Percentiles rank a stretch among this genome's conserved stretches.
phyloP scores from a whole-genome alignment of 2,113 vertebrate species.

The Riparia riparia region DNA sequence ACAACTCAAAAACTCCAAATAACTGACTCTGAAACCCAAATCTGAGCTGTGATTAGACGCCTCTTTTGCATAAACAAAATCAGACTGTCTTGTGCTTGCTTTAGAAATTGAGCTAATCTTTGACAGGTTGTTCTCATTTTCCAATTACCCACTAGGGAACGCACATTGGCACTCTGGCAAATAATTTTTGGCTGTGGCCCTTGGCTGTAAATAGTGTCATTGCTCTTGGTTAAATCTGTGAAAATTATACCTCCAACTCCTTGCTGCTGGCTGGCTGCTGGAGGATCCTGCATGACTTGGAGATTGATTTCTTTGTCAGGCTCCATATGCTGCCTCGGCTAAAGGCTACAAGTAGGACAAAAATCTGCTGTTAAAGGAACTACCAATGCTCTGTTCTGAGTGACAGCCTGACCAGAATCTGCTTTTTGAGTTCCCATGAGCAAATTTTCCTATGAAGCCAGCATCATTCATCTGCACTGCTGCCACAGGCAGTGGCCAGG shows the following conservation, averaged over 20 bases:
- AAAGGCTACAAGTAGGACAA: not conserved
- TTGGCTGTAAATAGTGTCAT: conserved; percentile 47
- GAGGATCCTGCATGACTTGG: conserved; percentile 20
- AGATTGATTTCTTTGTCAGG: conserved; percentile 22
- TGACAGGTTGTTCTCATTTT: conserved; percentile 70
- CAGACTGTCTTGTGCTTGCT: conserved; percentile 34
- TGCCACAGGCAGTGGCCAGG: not conserved
- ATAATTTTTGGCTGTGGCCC: conserved; percentile 37
- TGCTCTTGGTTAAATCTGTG: conserved; percentile 66
- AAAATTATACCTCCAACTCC: not conserved
- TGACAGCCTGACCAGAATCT: not conserved
- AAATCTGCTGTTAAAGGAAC: not conserved
- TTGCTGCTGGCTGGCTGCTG: not conserved
- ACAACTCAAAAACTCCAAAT: not conserved
- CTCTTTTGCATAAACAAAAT: conserved; percentile 52
- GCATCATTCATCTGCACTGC: not conserved
- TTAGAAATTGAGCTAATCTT: conserved; percentile 67
- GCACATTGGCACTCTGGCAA: conserved; percentile 7
- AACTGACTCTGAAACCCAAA: conserved; percentile 41
- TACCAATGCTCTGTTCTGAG: not conserved
- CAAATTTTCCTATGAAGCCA: not conserved
- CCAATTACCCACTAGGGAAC: conserved; percentile 52
- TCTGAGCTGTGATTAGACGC: conserved; percentile 15
- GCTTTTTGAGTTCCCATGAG: not conserved
- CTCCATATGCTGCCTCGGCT: conserved; percentile 17